Percentiles rank a stretch among this genome's conserved stretches.
These are phyloP conservation scores for Taenioides sp. DNA, from an alignment of 2,797 vertebrate species.

Conservation along the genomic window DNA sequence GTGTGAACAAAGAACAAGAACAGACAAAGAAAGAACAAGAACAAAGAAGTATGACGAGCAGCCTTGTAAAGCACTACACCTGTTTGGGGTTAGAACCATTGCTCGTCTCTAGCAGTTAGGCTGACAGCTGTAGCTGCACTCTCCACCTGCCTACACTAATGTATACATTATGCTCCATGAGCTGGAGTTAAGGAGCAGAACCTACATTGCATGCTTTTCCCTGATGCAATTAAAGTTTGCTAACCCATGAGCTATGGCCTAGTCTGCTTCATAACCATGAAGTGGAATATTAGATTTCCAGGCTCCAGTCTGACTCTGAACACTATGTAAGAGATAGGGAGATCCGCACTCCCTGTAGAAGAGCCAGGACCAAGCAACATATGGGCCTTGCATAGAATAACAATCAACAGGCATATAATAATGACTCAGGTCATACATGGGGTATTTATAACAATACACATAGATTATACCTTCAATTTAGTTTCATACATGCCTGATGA, in stretches of 20 bases:
- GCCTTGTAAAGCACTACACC: constrained; percentile 13
- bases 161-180: constrained; percentile 65
- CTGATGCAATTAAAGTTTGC: constrained; percentile 67
- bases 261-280: constrained; percentile 61
- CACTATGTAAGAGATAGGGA: constrained; percentile 50
- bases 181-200: constrained; percentile 56
- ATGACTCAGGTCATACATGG: neutral
- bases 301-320: constrained; percentile 47
- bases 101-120: constrained; percentile 36
- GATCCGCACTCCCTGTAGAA: constrained; percentile 50
- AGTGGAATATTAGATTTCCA: constrained; percentile 68
- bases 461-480: neutral
- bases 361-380: constrained; percentile 26
- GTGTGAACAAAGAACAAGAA: constrained; percentile 9
- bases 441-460: neutral
- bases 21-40: too few relatives aligned
- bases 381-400: constrained; percentile 6
- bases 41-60: constrained; percentile 22
- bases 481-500: neutral
- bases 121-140: constrained; percentile 53
- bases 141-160: constrained; percentile 61
- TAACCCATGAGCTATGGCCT: constrained; percentile 61
- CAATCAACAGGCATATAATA: constrained; percentile 7
- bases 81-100: constrained; percentile 32
- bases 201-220: constrained; percentile 64